Percentiles rank a stretch among this genome's conserved stretches.
Conservation (phyloP, 1,140 invertebrate species). For the Bombus confusus region DNA sequence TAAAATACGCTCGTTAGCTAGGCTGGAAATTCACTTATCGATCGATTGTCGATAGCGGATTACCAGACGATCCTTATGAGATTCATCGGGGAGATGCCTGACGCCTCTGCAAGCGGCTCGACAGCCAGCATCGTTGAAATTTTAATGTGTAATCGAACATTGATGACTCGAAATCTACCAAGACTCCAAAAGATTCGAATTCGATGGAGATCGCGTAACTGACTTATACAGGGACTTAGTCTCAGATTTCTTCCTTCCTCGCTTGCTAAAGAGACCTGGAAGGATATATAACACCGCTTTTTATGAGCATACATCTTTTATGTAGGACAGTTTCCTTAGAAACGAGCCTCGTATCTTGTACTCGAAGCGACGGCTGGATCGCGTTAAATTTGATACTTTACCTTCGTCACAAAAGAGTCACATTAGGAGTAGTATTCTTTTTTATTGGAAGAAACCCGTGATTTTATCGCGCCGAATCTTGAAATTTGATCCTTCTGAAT, state of each 20-base stretch:
- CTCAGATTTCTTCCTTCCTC: neutral
- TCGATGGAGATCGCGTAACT: neutral
- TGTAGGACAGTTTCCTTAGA: neutral
- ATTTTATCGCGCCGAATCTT: neutral
- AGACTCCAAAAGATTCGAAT: neutral
- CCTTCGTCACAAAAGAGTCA: neutral
- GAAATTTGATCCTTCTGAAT: neutral
- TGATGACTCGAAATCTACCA: neutral
- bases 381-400: neutral
- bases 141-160: conserved; percentile 1
- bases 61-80: neutral
- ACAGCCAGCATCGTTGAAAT: neutral
- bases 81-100: neutral
- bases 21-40: neutral
- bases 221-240: neutral
- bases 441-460: neutral
- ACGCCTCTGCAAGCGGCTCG: neutral
- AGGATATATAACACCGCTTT: neutral
- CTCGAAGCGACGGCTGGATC: neutral
- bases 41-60: neutral
- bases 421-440: neutral
- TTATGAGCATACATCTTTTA: neutral
- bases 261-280: neutral
- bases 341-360: neutral
- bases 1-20: neutral